These are phyloP conservation scores for Cyprinodon diabolis DNA, from an alignment of 2,797 vertebrate genomes.

Conservation along the genomic window DNA sequence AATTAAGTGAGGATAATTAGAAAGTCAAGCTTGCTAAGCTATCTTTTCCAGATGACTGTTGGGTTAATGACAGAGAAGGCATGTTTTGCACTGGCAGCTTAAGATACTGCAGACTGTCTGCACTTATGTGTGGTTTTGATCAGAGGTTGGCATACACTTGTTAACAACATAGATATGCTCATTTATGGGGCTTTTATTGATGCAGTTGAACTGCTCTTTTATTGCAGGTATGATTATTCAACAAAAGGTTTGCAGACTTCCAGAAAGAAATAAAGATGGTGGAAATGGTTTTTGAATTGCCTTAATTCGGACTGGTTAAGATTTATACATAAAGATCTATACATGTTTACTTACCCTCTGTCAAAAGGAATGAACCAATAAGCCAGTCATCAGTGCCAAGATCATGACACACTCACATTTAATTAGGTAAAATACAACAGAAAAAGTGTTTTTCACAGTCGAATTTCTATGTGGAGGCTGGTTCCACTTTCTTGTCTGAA, in stretches of 20 bases:
- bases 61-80: not conserved
- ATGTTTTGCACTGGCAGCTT: not conserved
- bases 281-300: not conserved
- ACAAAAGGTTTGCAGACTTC: not conserved
- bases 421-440: not conserved
- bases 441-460: not conserved
- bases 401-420: too few species aligned
- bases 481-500: not conserved
- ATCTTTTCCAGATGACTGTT: constrained; percentile 1
- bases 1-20: constrained; percentile 19
- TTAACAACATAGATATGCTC: not conserved
- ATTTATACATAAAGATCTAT: not conserved
- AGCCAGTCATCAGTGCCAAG: too few species aligned
- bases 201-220: not conserved
- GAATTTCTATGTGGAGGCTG: not conserved
- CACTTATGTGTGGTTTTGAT: not conserved
- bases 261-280: not conserved
- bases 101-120: not conserved
- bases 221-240: not conserved
- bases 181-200: not conserved
- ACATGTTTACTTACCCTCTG: not conserved
- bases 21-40: constrained; percentile 3
- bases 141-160: not conserved
- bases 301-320: not conserved
- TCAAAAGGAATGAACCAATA: too few species aligned